Evolutionary conservation across 2,888 invertebrate species (phyloP).

Genomic region (Heteromyza rotundicornis): DNA sequence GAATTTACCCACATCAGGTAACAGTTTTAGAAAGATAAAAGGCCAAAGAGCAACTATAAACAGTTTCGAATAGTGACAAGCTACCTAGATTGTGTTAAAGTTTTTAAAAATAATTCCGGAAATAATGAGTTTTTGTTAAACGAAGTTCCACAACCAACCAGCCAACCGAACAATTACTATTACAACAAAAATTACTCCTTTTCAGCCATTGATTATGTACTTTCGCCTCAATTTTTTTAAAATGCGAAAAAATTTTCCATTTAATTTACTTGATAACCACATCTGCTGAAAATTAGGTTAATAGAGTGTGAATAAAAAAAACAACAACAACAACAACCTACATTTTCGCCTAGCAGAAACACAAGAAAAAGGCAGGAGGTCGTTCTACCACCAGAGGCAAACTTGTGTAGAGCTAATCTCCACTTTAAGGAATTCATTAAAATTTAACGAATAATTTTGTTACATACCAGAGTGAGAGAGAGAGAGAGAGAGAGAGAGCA

Average conservation of each 20-base stretch:
- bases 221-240: neutral
- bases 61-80: too few species aligned
- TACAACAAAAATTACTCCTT: constrained; percentile 13
- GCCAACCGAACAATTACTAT: too few species aligned
- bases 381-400: neutral
- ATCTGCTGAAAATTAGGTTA: constrained; percentile 53
- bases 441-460: constrained; percentile 32
- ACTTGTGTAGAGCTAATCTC: constrained; percentile 34
- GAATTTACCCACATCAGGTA: too few species aligned
- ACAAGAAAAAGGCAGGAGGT: too few species aligned
- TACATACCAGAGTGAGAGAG: constrained; percentile 1
- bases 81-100: too few species aligned
- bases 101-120: too few species aligned
- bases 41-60: too few species aligned
- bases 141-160: too few species aligned
- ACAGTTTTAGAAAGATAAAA: too few species aligned
- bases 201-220: neutral
- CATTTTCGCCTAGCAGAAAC: too few species aligned
- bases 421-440: constrained; percentile 44
- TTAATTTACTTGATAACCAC: constrained; percentile 48
- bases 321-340: too few species aligned
- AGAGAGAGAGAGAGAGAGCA: neutral
- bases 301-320: constrained; percentile 56
- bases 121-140: too few species aligned
- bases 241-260: constrained; percentile 46